These are phyloP conservation scores for Drosophila eohydei DNA, from an alignment of 2,888 invertebrate species.

Conservation along the genomic window DNA sequence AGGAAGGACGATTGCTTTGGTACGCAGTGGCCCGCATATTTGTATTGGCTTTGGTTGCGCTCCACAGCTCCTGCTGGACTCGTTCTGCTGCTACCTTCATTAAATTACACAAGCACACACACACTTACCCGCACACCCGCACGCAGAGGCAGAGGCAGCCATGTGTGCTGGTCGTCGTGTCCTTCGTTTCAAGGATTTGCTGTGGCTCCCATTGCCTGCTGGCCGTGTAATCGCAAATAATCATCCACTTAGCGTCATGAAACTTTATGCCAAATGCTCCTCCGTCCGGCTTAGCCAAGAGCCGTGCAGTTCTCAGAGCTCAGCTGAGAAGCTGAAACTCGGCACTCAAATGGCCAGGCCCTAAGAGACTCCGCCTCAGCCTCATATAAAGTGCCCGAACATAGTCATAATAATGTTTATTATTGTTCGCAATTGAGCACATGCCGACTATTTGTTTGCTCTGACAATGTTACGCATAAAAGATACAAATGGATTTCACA, in stretches of 20 bases:
- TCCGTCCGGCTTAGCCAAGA: constrained; percentile 26
- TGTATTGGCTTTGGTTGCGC: constrained; percentile 42
- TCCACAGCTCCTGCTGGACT: constrained; percentile 11
- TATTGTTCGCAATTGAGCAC: constrained; percentile 62
- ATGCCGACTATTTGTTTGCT: constrained; percentile 39
- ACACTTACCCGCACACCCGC: constrained; percentile 25
- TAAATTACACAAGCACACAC: constrained; percentile 38
- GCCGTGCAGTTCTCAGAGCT: background rate
- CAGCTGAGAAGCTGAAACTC: constrained; percentile 12
- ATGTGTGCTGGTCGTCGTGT: constrained; percentile 59
- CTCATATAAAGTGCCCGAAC: constrained; percentile 54
- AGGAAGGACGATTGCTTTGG: constrained; percentile 19
- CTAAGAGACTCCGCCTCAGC: constrained; percentile 55
- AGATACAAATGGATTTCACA: constrained; percentile 52
- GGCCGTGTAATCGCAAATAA: constrained; percentile 78
- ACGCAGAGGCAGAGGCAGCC: constrained; percentile 37
- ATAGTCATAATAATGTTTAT: constrained; percentile 75
- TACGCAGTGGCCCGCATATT: constrained; percentile 48
- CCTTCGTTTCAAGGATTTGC: constrained; percentile 70
- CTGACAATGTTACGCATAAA: constrained; percentile 30
- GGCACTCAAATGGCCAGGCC: constrained; percentile 32
- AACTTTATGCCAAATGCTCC: constrained; percentile 70
- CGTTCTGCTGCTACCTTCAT: constrained; percentile 54
- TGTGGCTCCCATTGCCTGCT: constrained; percentile 31
- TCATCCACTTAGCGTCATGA: constrained; percentile 78